A percentile compares a stretch with the other conserved stretches of the same genome.
phyloP scores from a whole-genome alignment of 2,888 invertebrate genomes.

The Sympetrum striolatum region DNA sequence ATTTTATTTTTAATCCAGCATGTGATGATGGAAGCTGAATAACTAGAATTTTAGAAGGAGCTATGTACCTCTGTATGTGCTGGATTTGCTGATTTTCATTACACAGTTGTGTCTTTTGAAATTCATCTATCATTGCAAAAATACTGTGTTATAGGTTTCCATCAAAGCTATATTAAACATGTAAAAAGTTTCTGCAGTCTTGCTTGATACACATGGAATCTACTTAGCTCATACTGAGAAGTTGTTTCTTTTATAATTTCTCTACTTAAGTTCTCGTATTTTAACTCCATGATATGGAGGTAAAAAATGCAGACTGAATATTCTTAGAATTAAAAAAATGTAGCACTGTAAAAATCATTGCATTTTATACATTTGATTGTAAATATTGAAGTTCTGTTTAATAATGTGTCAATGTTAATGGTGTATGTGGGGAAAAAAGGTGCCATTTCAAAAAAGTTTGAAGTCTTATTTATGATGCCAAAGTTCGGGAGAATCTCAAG shows the following conservation, averaged over 20 bases:
- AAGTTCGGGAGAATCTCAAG: conserved; percentile 42
- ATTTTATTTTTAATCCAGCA: background rate
- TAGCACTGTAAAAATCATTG: conserved; percentile 8
- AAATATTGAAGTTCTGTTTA: conserved; percentile 24
- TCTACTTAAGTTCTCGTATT: background rate
- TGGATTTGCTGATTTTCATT: background rate
- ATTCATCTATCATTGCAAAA: background rate
- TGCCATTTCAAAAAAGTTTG: conserved; percentile 15
- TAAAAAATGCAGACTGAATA: conserved; percentile 34
- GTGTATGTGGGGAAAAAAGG: background rate
- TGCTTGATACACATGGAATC: background rate
- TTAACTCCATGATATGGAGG: background rate
- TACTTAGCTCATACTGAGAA: background rate
- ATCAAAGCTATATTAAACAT: no score
- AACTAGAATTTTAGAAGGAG: background rate
- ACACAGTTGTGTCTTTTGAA: no score
- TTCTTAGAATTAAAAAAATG: conserved; percentile 13
- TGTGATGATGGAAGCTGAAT: background rate
- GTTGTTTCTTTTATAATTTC: background rate
- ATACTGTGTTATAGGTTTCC: background rate
- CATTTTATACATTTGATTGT: conserved; percentile 24
- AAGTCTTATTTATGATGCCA: conserved; percentile 34
- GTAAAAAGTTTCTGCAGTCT: background rate
- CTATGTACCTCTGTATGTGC: background rate
- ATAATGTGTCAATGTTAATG: conserved; percentile 30